Evolutionary conservation across 2,888 invertebrate genomes (phyloP).

Genomic region (Frankliniella fusca): DNA sequence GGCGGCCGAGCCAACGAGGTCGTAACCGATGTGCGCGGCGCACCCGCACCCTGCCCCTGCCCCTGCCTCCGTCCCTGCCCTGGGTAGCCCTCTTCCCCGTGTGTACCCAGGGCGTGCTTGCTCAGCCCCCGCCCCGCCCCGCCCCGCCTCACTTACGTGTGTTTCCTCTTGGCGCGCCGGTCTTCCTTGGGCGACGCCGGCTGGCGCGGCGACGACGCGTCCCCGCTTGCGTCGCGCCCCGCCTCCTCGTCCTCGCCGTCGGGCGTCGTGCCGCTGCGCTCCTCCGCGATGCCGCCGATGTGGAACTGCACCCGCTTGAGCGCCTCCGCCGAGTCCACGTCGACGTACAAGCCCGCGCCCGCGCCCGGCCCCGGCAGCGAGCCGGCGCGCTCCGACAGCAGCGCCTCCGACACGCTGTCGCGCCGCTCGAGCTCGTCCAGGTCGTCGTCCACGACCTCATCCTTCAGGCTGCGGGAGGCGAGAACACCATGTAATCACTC

Average conservation of each 20-base stretch:
- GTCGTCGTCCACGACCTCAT: constrained; percentile 7
- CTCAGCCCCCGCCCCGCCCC: neutral
- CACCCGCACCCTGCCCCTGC: neutral
- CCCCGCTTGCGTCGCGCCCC: constrained; percentile 41
- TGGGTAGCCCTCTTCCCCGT: neutral
- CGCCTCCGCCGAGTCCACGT: constrained; percentile 36
- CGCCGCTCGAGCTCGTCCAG: constrained; percentile 11
- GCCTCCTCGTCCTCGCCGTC: constrained; percentile 40
- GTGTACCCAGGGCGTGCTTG: constrained; percentile 28
- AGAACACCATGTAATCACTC: neutral
- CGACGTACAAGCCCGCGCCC: constrained; percentile 31
- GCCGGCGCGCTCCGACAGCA: constrained; percentile 36
- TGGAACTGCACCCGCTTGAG: constrained; percentile 43
- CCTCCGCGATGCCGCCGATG: constrained; percentile 38
- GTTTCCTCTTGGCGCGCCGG: constrained; percentile 38
- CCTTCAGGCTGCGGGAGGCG: constrained; percentile 10
- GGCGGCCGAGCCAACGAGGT: neutral
- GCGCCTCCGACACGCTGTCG: constrained; percentile 33
- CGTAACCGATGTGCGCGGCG: neutral
- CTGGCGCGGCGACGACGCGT: constrained; percentile 38
- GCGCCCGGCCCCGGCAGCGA: no score
- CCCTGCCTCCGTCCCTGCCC: neutral
- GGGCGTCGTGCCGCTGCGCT: constrained; percentile 28
- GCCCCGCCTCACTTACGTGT: constrained; percentile 30
- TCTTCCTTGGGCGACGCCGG: constrained; percentile 41